Percentiles rank a stretch among this genome's conserved stretches.
Evolutionary conservation across 2,113 vertebrate species (phyloP).

Genomic region (Tyrannus savana): DNA sequence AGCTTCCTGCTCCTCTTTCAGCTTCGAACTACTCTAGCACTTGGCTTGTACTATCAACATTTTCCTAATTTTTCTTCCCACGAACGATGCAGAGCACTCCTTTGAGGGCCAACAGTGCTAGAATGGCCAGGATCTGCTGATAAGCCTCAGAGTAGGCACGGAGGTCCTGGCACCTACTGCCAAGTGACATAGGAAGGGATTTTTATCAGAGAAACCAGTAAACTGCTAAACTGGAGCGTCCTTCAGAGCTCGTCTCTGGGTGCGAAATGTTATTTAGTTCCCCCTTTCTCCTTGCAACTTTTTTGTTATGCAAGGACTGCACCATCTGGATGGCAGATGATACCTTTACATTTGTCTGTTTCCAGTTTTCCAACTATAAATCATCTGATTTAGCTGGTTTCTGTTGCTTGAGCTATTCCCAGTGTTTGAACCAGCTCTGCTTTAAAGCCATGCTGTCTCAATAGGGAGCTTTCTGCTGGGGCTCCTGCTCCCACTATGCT

Average conservation of each 20-base stretch:
- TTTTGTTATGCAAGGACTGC: background rate
- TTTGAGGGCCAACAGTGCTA: background rate
- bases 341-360: conserved; percentile 50
- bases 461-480: conserved; percentile 12
- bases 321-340: conserved; percentile 67
- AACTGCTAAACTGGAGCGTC: background rate
- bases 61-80: background rate
- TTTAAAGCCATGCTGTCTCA: background rate
- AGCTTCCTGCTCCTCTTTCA: background rate
- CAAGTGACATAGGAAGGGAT: background rate
- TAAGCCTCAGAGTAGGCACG: background rate
- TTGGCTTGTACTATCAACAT: background rate
- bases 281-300: background rate
- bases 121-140: background rate
- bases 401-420: conserved; percentile 32
- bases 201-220: background rate
- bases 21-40: background rate
- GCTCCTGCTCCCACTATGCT: background rate
- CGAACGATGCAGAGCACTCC: background rate
- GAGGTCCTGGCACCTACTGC: background rate
- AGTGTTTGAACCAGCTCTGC: conserved; percentile 30
- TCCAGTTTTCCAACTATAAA: conserved; percentile 50
- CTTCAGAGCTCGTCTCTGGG: background rate
- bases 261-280: background rate
- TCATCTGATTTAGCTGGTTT: conserved; percentile 40